These are phyloP conservation scores for Sebastes trivittatus DNA, from an alignment of 2,797 vertebrate species.

Conservation along the genomic window DNA sequence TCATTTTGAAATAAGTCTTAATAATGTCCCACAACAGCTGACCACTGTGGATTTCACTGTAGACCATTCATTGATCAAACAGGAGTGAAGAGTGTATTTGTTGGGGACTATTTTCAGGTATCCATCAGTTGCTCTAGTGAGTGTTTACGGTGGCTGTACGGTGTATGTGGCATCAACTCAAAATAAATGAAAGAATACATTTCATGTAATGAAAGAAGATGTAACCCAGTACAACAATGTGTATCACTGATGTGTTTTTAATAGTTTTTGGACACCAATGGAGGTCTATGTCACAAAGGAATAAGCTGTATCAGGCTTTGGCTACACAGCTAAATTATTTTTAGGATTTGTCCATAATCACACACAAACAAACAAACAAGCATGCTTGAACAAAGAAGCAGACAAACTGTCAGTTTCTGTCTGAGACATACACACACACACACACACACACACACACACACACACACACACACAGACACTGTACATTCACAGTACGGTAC, in stretches of 20 bases:
- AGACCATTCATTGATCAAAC: background rate
- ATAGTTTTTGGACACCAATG: background rate
- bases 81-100: background rate
- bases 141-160: background rate
- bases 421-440: background rate
- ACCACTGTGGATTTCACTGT: background rate
- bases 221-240: background rate
- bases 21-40: background rate
- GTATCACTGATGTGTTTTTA: background rate
- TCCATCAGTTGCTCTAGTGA: background rate
- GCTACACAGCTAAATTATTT: background rate
- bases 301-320: background rate
- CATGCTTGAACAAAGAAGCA: background rate
- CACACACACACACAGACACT: background rate
- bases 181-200: background rate
- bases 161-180: background rate
- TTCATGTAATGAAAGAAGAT: background rate
- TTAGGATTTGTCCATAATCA: background rate
- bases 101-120: background rate
- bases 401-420: conserved; percentile 22
- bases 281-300: background rate
- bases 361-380: background rate
- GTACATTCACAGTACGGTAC: conserved; percentile 35
- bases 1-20: background rate
- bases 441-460: background rate